A percentile compares a stretch with the other conserved stretches of the same genome.
These are phyloP conservation scores for Atethmia centrago DNA, from an alignment of 2,888 invertebrate genomes.

Conservation along the genomic window DNA sequence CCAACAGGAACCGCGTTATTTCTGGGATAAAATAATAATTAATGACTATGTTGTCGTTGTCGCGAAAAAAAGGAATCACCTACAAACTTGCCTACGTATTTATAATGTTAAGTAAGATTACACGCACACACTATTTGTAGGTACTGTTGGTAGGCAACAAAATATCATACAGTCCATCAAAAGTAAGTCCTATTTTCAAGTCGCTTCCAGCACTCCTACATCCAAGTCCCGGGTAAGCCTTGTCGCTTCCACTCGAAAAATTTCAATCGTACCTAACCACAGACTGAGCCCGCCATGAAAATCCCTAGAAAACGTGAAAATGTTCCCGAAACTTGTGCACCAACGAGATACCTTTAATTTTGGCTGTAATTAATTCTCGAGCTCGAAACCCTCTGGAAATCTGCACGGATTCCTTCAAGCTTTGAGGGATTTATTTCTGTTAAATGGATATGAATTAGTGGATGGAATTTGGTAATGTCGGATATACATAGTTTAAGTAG, in stretches of 20 bases:
- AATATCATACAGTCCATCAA: not conserved
- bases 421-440: slow-evolving; percentile 51
- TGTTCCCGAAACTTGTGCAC: slow-evolving; percentile 74
- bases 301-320: slow-evolving; percentile 87
- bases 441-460: slow-evolving; percentile 55
- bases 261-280: slow-evolving; percentile 86
- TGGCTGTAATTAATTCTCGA: slow-evolving; percentile 77
- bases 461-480: slow-evolving; percentile 29
- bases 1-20: not conserved
- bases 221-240: slow-evolving; percentile 72
- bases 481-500: not conserved
- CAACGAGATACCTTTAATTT: slow-evolving; percentile 79
- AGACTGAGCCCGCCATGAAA: slow-evolving; percentile 82
- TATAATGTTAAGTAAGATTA: no score
- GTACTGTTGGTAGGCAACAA: not conserved
- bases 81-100: no score
- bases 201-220: slow-evolving; percentile 62
- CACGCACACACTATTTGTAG: no score
- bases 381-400: slow-evolving; percentile 60
- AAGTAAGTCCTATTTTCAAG: not conserved
- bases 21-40: not conserved
- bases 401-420: slow-evolving; percentile 54
- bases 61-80: no score
- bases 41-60: no score
- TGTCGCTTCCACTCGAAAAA: slow-evolving; percentile 90